Evolutionary conservation across 2,113 vertebrate genomes (phyloP).

Genomic region (Lepus timidus): DNA sequence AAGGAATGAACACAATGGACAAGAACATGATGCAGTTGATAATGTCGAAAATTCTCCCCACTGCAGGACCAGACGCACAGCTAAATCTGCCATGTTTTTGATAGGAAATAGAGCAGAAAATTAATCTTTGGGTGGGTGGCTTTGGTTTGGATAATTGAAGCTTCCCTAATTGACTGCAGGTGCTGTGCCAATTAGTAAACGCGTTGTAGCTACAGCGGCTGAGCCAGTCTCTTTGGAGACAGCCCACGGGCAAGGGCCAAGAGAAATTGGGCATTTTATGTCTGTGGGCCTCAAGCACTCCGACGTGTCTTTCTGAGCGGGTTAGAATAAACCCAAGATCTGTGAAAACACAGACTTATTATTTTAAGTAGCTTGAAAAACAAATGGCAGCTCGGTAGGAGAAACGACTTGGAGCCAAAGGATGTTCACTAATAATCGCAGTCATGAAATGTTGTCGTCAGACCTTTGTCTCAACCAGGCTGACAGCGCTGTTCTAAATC

Average conservation of each 20-base stretch:
- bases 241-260: constrained; percentile 54
- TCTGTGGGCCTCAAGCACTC: constrained; percentile 61
- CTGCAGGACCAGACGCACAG: constrained; percentile 55
- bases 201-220: constrained; percentile 5
- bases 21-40: constrained; percentile 59
- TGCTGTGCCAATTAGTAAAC: constrained; percentile 73
- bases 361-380: constrained; percentile 74
- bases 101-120: constrained; percentile 81
- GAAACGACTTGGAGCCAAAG: constrained; percentile 51
- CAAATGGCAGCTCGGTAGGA: constrained; percentile 63
- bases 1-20: constrained; percentile 64
- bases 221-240: constrained; percentile 37
- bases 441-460: constrained; percentile 69
- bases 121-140: constrained; percentile 73
- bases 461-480: constrained; percentile 61
- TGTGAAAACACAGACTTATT: constrained; percentile 72
- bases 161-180: constrained; percentile 81
- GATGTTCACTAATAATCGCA: constrained; percentile 68
- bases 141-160: constrained; percentile 77
- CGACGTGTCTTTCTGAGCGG: constrained; percentile 64
- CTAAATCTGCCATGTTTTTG: constrained; percentile 76
- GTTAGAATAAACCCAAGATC: constrained; percentile 62
- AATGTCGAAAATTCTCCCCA: constrained; percentile 52
- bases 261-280: constrained; percentile 74
- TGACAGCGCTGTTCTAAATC: constrained; percentile 53